These are phyloP conservation scores for Xylocopa sonorina DNA, from an alignment of 1,140 invertebrate genomes.

Conservation along the genomic window DNA sequence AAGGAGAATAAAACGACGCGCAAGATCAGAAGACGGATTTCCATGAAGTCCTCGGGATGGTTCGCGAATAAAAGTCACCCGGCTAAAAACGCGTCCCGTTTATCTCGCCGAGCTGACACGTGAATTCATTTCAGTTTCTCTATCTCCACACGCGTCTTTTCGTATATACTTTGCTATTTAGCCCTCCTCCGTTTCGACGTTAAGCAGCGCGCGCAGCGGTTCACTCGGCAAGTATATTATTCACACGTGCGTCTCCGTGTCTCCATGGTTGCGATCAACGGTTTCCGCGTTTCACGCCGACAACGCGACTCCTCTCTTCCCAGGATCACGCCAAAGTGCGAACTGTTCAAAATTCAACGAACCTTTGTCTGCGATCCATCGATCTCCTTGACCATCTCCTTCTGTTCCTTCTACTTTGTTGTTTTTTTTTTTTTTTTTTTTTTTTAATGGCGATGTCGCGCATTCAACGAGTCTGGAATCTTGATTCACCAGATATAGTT, in stretches of 20 bases:
- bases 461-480: constrained; percentile 16
- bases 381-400: neutral
- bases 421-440: neutral
- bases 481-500: constrained; percentile 27
- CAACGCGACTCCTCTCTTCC: neutral
- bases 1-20: constrained; percentile 1
- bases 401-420: neutral
- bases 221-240: constrained; percentile 13
- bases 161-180: neutral
- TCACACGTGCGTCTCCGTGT: constrained; percentile 5
- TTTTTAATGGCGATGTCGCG: neutral
- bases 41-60: neutral
- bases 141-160: too few relatives aligned
- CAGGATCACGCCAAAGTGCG: constrained; percentile 4
- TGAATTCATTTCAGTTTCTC: neutral
- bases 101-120: neutral
- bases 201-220: neutral
- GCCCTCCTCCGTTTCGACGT: too few relatives aligned
- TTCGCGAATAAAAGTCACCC: neutral
- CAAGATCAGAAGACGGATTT: constrained; percentile 17
- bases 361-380: neutral
- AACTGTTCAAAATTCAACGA: constrained; percentile 11
- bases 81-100: constrained; percentile 9
- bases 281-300: constrained; percentile 8
- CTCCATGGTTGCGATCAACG: neutral